phyloP scores from a whole-genome alignment of 2,113 vertebrate genomes.

The Melanerpes formicivorus region DNA sequence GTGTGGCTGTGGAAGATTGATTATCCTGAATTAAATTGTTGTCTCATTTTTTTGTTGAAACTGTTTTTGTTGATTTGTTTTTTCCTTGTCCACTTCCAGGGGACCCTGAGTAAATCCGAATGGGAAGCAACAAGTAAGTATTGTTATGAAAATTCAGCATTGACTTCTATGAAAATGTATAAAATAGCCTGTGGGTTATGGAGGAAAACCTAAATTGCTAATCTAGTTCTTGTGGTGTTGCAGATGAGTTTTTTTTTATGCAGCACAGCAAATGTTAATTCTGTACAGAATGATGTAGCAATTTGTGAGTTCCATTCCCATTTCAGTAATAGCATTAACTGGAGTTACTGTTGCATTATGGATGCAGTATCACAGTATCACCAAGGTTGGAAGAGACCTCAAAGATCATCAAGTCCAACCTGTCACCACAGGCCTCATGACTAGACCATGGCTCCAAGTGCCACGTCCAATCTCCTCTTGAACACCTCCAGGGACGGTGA shows the following conservation, averaged over 20 bases:
- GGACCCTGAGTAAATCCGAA: slow-evolving; percentile 93
- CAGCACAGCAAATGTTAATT: neutral
- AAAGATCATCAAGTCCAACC: too few relatives aligned
- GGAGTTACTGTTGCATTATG: neutral
- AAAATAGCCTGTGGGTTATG: neutral
- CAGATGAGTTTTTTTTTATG: too few relatives aligned
- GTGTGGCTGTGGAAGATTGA: neutral
- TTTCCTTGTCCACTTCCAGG: slow-evolving; percentile 75
- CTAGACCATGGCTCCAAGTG: too few relatives aligned
- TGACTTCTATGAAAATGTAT: neutral
- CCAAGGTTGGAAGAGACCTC: too few relatives aligned
- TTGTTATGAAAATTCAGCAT: neutral
- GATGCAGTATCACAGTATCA: too few relatives aligned
- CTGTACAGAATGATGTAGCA: neutral
- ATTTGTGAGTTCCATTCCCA: neutral
- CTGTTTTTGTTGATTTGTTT: neutral
- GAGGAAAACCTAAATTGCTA: neutral
- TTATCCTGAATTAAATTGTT: neutral
- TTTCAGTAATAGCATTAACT: neutral
- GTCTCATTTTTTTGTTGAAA: neutral
- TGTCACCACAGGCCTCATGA: too few relatives aligned
- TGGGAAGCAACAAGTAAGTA: slow-evolving; percentile 97
- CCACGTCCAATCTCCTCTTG: too few relatives aligned
- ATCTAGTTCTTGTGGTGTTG: neutral
- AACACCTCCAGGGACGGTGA: too few relatives aligned